A percentile compares a stretch with the other conserved stretches of the same genome.
Conservation (phyloP, 1,140 invertebrate genomes). For the Aleiodes sp. region DNA sequence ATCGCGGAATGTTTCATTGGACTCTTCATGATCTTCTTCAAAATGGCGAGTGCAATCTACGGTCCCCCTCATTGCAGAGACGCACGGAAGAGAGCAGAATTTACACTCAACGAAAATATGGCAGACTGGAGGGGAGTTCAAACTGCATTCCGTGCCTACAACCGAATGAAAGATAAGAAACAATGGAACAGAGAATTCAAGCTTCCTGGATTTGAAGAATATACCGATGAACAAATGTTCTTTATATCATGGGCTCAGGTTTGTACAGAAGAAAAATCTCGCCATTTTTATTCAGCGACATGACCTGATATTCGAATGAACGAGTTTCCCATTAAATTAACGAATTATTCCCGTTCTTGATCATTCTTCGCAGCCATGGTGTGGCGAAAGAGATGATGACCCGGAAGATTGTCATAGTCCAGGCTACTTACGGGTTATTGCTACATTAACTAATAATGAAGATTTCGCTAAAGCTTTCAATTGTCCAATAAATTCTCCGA, state of each 20-base stretch:
- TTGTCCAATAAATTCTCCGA: slow-evolving; percentile 33
- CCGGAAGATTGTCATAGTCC: too few species aligned
- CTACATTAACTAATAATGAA: slow-evolving; percentile 73
- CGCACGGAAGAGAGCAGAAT: background rate
- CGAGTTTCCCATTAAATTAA: too few species aligned
- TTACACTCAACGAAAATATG: slow-evolving; percentile 26
- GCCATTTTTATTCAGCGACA: too few species aligned
- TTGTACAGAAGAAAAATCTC: too few species aligned
- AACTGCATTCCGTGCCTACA: slow-evolving; percentile 37
- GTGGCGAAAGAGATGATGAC: slow-evolving; percentile 39
- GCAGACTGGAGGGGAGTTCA: slow-evolving; percentile 68
- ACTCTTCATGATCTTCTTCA: background rate
- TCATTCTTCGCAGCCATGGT: slow-evolving; percentile 58
- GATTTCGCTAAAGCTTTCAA: slow-evolving; percentile 68
- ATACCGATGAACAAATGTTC: slow-evolving; percentile 56
- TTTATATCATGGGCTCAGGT: slow-evolving; percentile 67
- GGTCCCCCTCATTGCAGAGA: background rate
- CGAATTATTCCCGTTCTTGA: too few species aligned
- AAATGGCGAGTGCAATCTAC: background rate
- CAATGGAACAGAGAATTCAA: slow-evolving; percentile 7
- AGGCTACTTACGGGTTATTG: slow-evolving; percentile 69
- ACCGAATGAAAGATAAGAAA: slow-evolving; percentile 21
- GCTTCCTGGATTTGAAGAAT: slow-evolving; percentile 62
- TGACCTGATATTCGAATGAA: background rate
- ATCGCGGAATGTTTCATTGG: too few species aligned